Percentiles rank a stretch among this genome's conserved stretches.
phyloP scores from a whole-genome alignment of 2,888 invertebrate genomes.

The Folsomia manolachei region DNA sequence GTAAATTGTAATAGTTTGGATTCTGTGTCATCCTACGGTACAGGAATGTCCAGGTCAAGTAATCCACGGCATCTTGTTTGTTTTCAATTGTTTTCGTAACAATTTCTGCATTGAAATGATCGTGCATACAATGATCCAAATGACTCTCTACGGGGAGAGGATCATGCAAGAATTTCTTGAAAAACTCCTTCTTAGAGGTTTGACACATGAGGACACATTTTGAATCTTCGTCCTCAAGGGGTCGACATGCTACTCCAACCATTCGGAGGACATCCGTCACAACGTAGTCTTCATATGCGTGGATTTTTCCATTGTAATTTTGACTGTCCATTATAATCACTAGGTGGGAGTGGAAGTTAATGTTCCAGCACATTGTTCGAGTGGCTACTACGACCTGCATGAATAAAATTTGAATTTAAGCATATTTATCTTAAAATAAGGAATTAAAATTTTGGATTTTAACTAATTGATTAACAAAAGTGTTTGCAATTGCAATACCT shows the following conservation, averaged over 20 bases:
- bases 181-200: slow-evolving; percentile 96
- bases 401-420: neutral
- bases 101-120: slow-evolving; percentile 99
- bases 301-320: slow-evolving; percentile 75
- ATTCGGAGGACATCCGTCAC: slow-evolving; percentile 96
- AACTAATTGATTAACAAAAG: neutral
- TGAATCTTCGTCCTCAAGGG: slow-evolving; percentile 85
- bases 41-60: slow-evolving; percentile 98
- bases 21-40: slow-evolving; percentile 93
- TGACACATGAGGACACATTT: slow-evolving; percentile 96
- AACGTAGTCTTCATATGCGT: slow-evolving; percentile 92
- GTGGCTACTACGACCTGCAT: slow-evolving; percentile 84
- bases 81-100: slow-evolving; percentile 99
- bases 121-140: slow-evolving; percentile 94
- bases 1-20: slow-evolving; percentile 98
- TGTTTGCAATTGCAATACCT: slow-evolving; percentile 49
- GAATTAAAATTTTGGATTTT: neutral
- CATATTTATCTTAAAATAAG: too few species aligned
- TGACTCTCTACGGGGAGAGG: slow-evolving; percentile 97
- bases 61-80: slow-evolving; percentile 99
- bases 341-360: slow-evolving; percentile 86
- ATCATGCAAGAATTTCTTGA: slow-evolving; percentile 89
- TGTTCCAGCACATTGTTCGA: slow-evolving; percentile 86
- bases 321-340: slow-evolving; percentile 97
- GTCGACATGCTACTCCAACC: slow-evolving; percentile 94